Percentiles rank a stretch among this genome's conserved stretches.
Evolutionary conservation across 2,888 invertebrate species (phyloP).

Genomic region (Macaria liturata): DNA sequence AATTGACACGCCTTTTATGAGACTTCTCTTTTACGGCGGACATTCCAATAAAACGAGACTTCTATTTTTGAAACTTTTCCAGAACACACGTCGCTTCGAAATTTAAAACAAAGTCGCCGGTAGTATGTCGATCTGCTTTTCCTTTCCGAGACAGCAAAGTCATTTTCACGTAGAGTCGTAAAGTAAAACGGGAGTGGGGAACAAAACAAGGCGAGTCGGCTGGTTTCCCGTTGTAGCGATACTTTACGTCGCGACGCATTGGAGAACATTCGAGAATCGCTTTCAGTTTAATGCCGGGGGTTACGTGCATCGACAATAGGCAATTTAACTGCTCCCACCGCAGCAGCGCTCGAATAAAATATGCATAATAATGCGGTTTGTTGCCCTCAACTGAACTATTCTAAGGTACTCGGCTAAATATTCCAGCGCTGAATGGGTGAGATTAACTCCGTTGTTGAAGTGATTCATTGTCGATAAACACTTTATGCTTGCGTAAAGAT

Average conservation of each 20-base stretch:
- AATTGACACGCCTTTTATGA: slow-evolving; percentile 50
- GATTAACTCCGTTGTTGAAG: slow-evolving; percentile 14
- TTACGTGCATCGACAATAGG: slow-evolving; percentile 72
- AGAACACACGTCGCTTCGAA: not conserved
- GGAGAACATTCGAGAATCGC: slow-evolving; percentile 68
- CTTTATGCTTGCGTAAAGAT: not conserved
- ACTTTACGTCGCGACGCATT: slow-evolving; percentile 63
- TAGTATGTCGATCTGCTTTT: slow-evolving; percentile 21
- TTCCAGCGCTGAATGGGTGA: slow-evolving; percentile 21
- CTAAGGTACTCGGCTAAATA: slow-evolving; percentile 22
- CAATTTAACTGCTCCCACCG: slow-evolving; percentile 60
- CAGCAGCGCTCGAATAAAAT: slow-evolving; percentile 49
- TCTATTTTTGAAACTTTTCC: not conserved
- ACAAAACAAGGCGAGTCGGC: slow-evolving; percentile 39
- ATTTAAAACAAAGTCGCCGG: slow-evolving; percentile 9
- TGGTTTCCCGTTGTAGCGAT: slow-evolving; percentile 36
- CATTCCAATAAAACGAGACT: slow-evolving; percentile 24
- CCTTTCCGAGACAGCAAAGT: slow-evolving; percentile 42
- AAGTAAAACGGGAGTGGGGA: slow-evolving; percentile 39
- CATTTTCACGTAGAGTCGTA: slow-evolving; percentile 46
- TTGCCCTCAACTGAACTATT: slow-evolving; percentile 32
- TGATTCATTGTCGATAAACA: slow-evolving; percentile 3
- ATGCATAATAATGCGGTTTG: slow-evolving; percentile 42
- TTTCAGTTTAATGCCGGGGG: slow-evolving; percentile 67
- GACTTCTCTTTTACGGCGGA: slow-evolving; percentile 33